A percentile compares a stretch with the other conserved stretches of the same genome.
Evolutionary conservation across 2,888 invertebrate genomes (phyloP).

Genomic region (Ryuthela nishihirai): DNA sequence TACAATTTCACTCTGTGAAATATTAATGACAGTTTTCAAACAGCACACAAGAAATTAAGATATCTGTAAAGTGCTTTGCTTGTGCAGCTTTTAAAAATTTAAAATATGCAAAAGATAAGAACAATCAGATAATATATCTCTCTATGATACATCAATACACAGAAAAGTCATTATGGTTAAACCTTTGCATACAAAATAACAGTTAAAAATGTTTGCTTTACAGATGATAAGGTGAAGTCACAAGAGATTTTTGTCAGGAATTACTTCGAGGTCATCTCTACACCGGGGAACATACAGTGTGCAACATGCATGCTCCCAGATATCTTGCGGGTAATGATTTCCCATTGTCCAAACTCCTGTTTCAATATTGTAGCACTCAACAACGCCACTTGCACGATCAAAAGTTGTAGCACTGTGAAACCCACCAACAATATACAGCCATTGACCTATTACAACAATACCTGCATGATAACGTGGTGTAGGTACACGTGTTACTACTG

Average conservation of each 20-base stretch:
- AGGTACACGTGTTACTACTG: conserved; percentile 60
- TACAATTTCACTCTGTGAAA: too few species aligned
- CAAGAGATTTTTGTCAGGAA: conserved; percentile 35
- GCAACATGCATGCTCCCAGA: conserved; percentile 68
- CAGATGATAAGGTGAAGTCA: too few species aligned
- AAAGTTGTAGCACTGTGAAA: conserved; percentile 65
- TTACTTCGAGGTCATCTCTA: conserved; percentile 56
- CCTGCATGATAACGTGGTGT: conserved; percentile 66
- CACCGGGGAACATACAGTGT: conserved; percentile 63
- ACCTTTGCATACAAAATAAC: too few species aligned
- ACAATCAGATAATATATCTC: too few species aligned
- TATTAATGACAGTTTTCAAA: too few species aligned
- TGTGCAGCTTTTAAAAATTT: too few species aligned
- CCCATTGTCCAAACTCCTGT: conserved; percentile 61
- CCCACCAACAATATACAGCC: conserved; percentile 67
- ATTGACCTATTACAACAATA: conserved; percentile 60
- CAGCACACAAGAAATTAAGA: too few species aligned
- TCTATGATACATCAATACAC: too few species aligned
- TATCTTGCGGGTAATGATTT: conserved; percentile 63
- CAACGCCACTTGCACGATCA: conserved; percentile 62
- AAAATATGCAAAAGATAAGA: too few species aligned
- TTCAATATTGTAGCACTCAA: conserved; percentile 64
- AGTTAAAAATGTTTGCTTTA: too few species aligned
- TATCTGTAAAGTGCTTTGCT: too few species aligned
- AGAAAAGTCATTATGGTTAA: too few species aligned